These are phyloP conservation scores for Amiota mariae DNA, from an alignment of 2,888 invertebrate genomes.

Conservation along the genomic window DNA sequence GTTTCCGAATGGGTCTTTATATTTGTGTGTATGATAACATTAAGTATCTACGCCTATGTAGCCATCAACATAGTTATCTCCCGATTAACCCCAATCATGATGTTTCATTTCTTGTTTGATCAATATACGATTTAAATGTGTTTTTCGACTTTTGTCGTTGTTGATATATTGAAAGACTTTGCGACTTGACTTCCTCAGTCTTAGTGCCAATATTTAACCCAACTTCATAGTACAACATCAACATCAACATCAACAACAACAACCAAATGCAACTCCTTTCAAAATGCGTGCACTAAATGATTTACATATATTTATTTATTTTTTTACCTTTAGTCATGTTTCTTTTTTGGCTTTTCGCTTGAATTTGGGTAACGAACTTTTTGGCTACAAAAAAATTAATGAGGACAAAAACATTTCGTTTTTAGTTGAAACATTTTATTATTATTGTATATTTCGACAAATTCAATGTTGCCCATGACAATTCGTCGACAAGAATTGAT, in stretches of 20 bases:
- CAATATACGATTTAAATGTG: constrained; percentile 58
- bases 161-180: constrained; percentile 49
- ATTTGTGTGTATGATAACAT: not conserved
- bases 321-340: constrained; percentile 2
- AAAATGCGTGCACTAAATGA: not conserved
- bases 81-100: not conserved
- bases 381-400: not conserved
- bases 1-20: not conserved
- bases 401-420: not conserved
- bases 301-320: not conserved
- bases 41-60: not conserved
- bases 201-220: constrained; percentile 15
- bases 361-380: constrained; percentile 24
- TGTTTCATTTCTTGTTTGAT: constrained; percentile 62
- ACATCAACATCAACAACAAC: not conserved
- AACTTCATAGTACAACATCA: not conserved
- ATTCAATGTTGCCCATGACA: constrained; percentile 16
- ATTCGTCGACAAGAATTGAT: not conserved
- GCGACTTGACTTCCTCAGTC: not conserved
- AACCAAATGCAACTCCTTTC: not conserved
- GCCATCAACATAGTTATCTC: not conserved
- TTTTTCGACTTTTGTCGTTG: constrained; percentile 59
- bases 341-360: not conserved
- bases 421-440: not conserved
- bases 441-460: not conserved